Evolutionary conservation across 2,888 invertebrate genomes (phyloP), one percentile per base, ranked within the genome.

Genomic region (Ceratothoa steindachneri): DNA sequence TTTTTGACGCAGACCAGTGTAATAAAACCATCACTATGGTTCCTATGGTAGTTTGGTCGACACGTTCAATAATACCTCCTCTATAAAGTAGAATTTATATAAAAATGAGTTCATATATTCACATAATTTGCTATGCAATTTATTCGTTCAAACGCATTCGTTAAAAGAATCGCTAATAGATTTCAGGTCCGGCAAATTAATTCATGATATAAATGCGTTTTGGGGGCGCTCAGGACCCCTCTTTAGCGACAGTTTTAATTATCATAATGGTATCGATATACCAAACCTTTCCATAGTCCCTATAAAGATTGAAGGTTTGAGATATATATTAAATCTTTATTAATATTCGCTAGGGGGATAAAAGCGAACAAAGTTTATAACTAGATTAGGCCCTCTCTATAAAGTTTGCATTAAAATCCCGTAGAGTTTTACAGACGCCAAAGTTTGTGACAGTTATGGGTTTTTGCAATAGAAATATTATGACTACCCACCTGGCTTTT

Each of bases 381-480:
- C 60, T 15, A 60, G 60, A 60, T 60, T 60, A 60, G 27, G 27
- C 22, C 22, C 24, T 60, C 60, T 60, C 60, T 60, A 60, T 60
- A 60, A 60, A 60, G 60, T 60, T 60, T 60, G 60, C 24, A 60
- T 60, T 60, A 60, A 60, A 60, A 60, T 60, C 60, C n/a, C 60
- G 60, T 60, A 60, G 60, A 60, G 60, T 60, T 60, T 60, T 60
- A 60, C 60, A 60, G 60, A 24, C 60, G 60, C 60, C 60, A 60
- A 60, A 60, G 60, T 60, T 60, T 60, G 60, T 24, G 60, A 60
- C 60, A 60, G n/a, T 60, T 60, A 60, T 60, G 60, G 60, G 60
- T 22, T 60, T 51, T 60, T 60, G 60, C 60, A 60, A 60, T 60
- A 60, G 60, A 60, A 60, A 60, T 60, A 60, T 60, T 60, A 60